Evolutionary conservation across 2,113 vertebrate genomes (phyloP).

Genomic region (Acrocephalus kingi): DNA sequence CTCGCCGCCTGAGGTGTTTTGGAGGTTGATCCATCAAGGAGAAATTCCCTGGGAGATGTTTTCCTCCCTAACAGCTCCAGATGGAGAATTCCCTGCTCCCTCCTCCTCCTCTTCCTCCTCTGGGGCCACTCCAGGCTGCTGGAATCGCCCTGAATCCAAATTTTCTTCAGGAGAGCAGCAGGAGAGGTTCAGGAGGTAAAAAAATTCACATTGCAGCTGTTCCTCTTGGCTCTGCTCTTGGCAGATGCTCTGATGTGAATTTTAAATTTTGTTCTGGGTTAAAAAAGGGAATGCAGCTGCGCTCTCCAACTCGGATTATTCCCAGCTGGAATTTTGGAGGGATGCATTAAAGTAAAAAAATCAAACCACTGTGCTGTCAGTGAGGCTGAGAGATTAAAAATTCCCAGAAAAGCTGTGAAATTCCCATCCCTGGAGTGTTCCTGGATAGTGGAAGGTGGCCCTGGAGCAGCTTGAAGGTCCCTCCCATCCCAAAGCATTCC

Average conservation of each 20-base stretch:
- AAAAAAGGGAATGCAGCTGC: background rate
- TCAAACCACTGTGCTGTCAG: background rate
- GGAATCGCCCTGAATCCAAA: fast-evolving
- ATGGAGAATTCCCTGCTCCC: background rate
- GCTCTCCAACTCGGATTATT: background rate
- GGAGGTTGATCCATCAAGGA: background rate
- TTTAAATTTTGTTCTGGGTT: background rate
- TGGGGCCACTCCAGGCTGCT: background rate
- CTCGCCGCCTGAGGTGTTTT: too few species aligned
- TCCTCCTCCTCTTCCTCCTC: background rate
- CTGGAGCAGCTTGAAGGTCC: background rate
- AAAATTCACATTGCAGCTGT: fast-evolving
- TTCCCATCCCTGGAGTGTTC: background rate
- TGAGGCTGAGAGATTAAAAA: background rate
- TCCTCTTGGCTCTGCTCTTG: background rate
- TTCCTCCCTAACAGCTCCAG: background rate
- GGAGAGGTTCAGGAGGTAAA: background rate
- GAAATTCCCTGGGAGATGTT: background rate
- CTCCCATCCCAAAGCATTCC: background rate
- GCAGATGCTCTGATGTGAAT: background rate
- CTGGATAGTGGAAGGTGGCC: background rate
- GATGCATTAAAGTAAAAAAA: fast-evolving
- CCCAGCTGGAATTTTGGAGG: background rate
- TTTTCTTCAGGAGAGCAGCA: background rate
- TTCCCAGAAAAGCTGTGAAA: background rate